A percentile compares a stretch with the other conserved stretches of the same genome.
Conservation (phyloP, 1,140 invertebrate genomes). For the Leptinotarsa defecta region DNA sequence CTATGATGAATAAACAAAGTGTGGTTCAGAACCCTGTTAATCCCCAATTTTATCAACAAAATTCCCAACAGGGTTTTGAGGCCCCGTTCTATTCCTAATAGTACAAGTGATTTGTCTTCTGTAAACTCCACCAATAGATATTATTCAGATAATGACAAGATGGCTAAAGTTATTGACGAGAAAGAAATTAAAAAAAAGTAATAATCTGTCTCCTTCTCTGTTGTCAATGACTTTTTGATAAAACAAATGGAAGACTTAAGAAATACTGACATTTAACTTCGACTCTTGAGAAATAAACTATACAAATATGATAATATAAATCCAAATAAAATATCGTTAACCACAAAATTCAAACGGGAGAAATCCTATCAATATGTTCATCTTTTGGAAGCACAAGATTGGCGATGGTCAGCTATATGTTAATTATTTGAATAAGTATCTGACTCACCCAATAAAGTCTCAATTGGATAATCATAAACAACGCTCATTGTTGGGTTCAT, state of each 20-base stretch:
- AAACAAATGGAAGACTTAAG: constrained; percentile 31
- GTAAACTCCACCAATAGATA: neutral
- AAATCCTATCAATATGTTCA: constrained; percentile 35
- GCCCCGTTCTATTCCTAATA: neutral
- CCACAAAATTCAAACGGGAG: constrained; percentile 20
- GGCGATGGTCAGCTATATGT: constrained; percentile 27
- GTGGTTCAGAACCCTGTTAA: neutral
- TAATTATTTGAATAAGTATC: constrained; percentile 32
- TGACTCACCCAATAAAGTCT: neutral
- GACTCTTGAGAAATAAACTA: constrained; percentile 30
- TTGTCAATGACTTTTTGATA: constrained; percentile 30
- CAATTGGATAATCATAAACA: constrained; percentile 19
- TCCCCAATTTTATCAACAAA: neutral
- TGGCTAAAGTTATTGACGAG: constrained; percentile 9
- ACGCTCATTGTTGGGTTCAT: constrained; percentile 27
- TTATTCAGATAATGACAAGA: neutral
- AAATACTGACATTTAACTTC: constrained; percentile 12
- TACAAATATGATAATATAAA: constrained; percentile 26
- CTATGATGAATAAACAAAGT: neutral
- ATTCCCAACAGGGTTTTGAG: neutral
- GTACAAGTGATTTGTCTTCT: neutral
- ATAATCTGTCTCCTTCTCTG: neutral
- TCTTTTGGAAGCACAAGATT: constrained; percentile 29
- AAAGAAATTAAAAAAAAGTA: constrained; percentile 1
- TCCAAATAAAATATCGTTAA: neutral